Percentiles rank a stretch among this genome's conserved stretches.
These are phyloP conservation scores for Petrocephalus zakoni DNA, from an alignment of 2,113 vertebrate species.

Conservation along the genomic window DNA sequence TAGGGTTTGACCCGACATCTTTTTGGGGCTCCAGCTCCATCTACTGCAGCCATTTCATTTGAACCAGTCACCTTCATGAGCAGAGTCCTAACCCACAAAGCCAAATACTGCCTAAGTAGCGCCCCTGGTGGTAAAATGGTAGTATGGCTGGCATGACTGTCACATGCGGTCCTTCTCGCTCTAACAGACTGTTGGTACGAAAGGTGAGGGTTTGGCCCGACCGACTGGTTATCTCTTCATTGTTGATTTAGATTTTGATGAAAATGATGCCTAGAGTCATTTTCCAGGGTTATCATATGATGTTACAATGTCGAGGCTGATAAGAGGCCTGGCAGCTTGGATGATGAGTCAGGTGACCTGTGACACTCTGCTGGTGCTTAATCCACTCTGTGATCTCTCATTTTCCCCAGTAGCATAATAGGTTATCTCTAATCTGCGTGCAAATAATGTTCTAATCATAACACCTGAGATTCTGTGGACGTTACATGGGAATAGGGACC, in stretches of 20 bases:
- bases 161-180: neutral
- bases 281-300: neutral
- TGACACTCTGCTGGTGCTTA: neutral
- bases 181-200: neutral
- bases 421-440: neutral
- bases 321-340: neutral
- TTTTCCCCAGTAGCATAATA: neutral
- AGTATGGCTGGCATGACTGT: neutral
- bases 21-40: neutral
- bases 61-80: neutral
- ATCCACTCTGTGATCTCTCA: neutral
- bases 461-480: neutral
- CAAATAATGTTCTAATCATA: neutral
- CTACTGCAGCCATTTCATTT: too few species aligned
- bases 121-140: neutral
- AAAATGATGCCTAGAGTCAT: neutral
- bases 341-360: neutral
- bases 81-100: neutral
- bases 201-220: neutral
- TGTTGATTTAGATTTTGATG: neutral
- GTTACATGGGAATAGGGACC: neutral
- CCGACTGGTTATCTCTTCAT: neutral
- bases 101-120: neutral
- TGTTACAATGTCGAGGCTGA: neutral
- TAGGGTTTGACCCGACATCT: neutral